Evolutionary conservation across 2,113 vertebrate genomes (phyloP), one percentile per base, ranked within the genome.

Genomic region (Rhagologus leucostigma): DNA sequence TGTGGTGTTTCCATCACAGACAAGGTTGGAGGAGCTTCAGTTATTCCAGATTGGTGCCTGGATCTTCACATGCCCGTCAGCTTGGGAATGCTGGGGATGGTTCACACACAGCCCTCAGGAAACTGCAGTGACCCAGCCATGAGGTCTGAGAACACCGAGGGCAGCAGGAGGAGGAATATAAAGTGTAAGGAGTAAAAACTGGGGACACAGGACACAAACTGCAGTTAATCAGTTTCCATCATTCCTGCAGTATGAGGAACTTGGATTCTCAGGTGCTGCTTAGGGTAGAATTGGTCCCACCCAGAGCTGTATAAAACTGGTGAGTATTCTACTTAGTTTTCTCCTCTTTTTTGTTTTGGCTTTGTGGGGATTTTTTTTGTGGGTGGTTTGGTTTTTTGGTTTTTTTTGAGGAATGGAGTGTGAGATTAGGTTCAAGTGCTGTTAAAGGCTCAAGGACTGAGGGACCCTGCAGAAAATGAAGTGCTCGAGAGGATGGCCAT

Each of bases 381-480:
- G 41, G 29, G 13, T 53, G 7, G 4, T 13, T 80, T 16, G 24
- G 2, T 15, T 23, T 19, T 14, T 22, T 6, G 26, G 23, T n/a
- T 15, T 42, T 42, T 74, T 85, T 65, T 57, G 35, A 59, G 83
- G 52, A 49, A 35, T 32, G 35, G 21, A 30, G 33, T 46, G 11
- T 64, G 56, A 52, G 22, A 50, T 74, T 93, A 80, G 18, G 41
- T 80, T 93, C 76, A 90, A 93, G 86, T 68, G 59, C 50, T 67
- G 26, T 90, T 83, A 79, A 90, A 70, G 56, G 49, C 46, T 92
- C 68, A 64, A 84, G 90, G 59, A 37, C 59, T 2, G 0, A 41
- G 44, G 32, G 41, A 76, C 55, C 37, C 44, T 89, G 68, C 57
- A 79, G 88, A 88, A 93, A 90, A 88, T 89, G 41, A 93, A 95